Percentiles rank a stretch among this genome's conserved stretches.
Evolutionary conservation across 2,113 vertebrate genomes (phyloP).

Genomic region (Tichodroma muraria): DNA sequence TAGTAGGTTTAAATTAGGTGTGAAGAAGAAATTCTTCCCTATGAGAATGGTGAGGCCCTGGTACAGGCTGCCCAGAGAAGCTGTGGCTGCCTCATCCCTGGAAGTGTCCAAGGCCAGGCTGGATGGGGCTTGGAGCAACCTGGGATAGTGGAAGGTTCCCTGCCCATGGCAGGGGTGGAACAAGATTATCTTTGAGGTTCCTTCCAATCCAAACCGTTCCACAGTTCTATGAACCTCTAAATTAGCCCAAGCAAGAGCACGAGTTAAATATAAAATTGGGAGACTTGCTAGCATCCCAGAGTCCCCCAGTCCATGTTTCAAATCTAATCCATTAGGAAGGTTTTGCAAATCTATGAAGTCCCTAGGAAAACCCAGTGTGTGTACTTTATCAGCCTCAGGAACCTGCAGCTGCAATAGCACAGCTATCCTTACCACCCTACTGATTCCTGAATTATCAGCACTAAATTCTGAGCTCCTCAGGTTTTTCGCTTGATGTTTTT

Average conservation of each 20-base stretch:
- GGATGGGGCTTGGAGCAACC: fast-evolving
- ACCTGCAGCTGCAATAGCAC: neutral
- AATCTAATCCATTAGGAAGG: neutral
- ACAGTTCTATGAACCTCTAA: neutral
- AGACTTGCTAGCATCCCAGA: neutral
- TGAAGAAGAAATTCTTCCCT: neutral
- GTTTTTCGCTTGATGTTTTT: neutral
- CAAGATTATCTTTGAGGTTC: neutral
- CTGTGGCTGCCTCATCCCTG: neutral
- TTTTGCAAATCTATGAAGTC: neutral
- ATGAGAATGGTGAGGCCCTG: fast-evolving
- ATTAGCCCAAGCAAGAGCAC: neutral
- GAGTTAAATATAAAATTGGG: neutral
- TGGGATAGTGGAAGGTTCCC: neutral
- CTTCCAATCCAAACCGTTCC: neutral
- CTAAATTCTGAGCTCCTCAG: neutral
- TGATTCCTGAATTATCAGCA: neutral
- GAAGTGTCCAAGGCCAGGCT: neutral
- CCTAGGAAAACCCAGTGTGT: neutral
- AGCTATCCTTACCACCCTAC: neutral
- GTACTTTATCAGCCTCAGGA: neutral
- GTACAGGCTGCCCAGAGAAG: neutral
- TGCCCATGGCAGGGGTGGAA: neutral
- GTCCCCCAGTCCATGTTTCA: neutral
- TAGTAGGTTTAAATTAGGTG: neutral